These are phyloP conservation scores for Ectemnius lituratus DNA, from an alignment of 2,888 invertebrate species.

Conservation along the genomic window DNA sequence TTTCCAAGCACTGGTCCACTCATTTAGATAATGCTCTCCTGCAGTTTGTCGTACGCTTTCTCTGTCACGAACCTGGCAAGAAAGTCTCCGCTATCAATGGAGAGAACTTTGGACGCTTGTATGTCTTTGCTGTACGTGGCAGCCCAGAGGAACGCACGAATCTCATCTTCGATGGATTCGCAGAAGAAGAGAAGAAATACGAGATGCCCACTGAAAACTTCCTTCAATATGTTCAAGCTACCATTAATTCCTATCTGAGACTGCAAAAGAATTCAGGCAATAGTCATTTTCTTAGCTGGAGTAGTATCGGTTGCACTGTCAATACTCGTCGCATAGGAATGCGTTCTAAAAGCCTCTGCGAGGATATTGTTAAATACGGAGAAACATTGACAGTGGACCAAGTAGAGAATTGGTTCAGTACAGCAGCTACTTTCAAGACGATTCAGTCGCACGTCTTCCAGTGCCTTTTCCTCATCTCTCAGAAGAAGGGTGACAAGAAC, in stretches of 20 bases:
- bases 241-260: constrained; percentile 87
- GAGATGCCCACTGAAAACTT: constrained; percentile 69
- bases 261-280: constrained; percentile 82
- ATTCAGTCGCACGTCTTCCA: constrained; percentile 80
- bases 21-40: constrained; percentile 73
- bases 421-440: constrained; percentile 78
- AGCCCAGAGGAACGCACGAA: constrained; percentile 72
- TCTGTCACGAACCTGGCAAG: constrained; percentile 75
- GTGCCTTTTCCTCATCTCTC: constrained; percentile 79
- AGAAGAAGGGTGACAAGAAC: constrained; percentile 78
- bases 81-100: constrained; percentile 72
- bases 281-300: constrained; percentile 81
- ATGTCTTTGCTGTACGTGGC: constrained; percentile 73
- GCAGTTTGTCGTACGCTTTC: constrained; percentile 73
- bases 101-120: constrained; percentile 74
- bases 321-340: constrained; percentile 80
- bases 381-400: constrained; percentile 76
- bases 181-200: constrained; percentile 71
- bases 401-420: constrained; percentile 79
- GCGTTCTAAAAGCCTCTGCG: constrained; percentile 81
- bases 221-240: constrained; percentile 86
- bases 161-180: constrained; percentile 70
- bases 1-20: constrained; percentile 75
- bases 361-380: constrained; percentile 77
- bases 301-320: constrained; percentile 81